Percentiles rank a stretch among this genome's conserved stretches.
These are phyloP conservation scores for Akabosia matsudoensis DNA, from an alignment of 1,140 invertebrate genomes.

Conservation along the genomic window DNA sequence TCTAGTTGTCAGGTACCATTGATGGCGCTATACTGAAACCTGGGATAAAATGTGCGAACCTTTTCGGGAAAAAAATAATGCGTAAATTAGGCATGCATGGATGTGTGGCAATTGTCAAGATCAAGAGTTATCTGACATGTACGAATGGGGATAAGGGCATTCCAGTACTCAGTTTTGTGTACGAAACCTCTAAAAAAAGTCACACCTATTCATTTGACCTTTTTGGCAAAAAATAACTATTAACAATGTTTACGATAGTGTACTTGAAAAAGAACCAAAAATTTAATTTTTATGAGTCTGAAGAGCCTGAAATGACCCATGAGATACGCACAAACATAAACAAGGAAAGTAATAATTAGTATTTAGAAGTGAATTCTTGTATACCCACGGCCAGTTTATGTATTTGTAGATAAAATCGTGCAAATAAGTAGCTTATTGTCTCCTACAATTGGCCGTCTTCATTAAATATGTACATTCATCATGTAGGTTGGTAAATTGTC, in stretches of 20 bases:
- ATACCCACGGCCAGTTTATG: not conserved
- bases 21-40: no score
- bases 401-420: not conserved
- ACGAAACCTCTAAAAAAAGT: not conserved
- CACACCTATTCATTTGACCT: not conserved
- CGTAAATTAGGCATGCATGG: no score
- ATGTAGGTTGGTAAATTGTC: not conserved
- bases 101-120: no score
- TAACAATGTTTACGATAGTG: no score
- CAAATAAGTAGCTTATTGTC: not conserved
- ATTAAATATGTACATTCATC: not conserved
- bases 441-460: not conserved
- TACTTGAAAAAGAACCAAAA: no score
- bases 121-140: no score
- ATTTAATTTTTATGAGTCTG: no score
- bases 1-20: not conserved
- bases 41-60: not conserved
- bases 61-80: not conserved
- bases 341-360: not conserved
- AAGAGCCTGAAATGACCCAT: no score
- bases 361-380: no score
- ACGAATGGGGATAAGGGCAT: not conserved
- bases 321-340: not conserved
- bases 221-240: not conserved
- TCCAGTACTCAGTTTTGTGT: no score